Percentiles rank a stretch among this genome's conserved stretches.
Conservation (phyloP, 2,888 invertebrate genomes). For the Lathronympha strigana region DNA sequence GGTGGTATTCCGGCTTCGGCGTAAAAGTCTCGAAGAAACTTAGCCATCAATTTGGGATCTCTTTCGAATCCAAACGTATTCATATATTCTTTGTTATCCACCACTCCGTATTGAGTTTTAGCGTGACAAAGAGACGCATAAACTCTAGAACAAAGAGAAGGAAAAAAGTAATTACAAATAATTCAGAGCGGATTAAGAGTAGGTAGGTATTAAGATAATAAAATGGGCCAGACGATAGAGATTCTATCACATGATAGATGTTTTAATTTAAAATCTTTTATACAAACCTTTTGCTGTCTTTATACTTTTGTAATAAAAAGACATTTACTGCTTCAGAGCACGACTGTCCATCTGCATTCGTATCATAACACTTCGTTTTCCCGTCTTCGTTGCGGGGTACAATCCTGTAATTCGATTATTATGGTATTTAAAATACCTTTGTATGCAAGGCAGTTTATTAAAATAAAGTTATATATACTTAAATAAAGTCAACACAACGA, state of each 20-base stretch:
- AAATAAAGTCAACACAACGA: too few species aligned
- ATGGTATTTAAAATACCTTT: neutral
- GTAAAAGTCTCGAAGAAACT: slow-evolving; percentile 59
- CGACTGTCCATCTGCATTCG: slow-evolving; percentile 63
- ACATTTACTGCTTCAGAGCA: slow-evolving; percentile 87
- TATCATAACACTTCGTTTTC: slow-evolving; percentile 23
- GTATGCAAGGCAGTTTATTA: neutral
- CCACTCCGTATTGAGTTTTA: slow-evolving; percentile 18
- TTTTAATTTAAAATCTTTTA: too few species aligned
- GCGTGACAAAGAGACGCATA: slow-evolving; percentile 23
- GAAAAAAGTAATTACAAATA: neutral
- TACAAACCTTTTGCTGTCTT: slow-evolving; percentile 46
- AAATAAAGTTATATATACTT: too few species aligned
- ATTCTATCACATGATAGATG: too few species aligned
- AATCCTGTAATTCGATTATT: neutral
- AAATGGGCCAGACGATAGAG: too few species aligned
- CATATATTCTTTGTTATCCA: neutral
- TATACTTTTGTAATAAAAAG: slow-evolving; percentile 85
- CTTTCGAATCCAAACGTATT: neutral
- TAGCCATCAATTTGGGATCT: slow-evolving; percentile 2
- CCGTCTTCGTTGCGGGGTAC: slow-evolving; percentile 11
- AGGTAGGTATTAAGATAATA: too few species aligned
- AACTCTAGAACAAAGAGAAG: slow-evolving; percentile 3
- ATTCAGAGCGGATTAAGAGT: too few species aligned
- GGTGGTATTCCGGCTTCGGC: slow-evolving; percentile 82